A percentile compares a stretch with the other conserved stretches of the same genome.
Evolutionary conservation across 2,888 invertebrate species (phyloP).

Genomic region (Pomacea canaliculata): DNA sequence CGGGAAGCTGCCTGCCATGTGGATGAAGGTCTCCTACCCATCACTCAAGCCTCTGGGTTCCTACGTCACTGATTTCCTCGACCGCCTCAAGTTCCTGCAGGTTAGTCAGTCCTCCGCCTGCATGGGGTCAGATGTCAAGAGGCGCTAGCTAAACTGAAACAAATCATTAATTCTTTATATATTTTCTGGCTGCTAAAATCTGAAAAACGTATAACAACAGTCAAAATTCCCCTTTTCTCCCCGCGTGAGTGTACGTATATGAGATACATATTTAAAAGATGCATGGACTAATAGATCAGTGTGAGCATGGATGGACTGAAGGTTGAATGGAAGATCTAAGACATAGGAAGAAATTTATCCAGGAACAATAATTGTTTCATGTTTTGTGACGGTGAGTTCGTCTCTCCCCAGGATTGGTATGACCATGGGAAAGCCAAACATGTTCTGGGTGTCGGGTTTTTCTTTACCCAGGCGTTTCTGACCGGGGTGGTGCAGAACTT

Average conservation of each 20-base stretch:
- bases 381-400: background rate
- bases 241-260: too few species aligned
- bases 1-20: constrained; percentile 82
- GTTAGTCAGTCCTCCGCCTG: constrained; percentile 70
- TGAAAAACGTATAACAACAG: too few species aligned
- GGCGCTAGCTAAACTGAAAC: too few species aligned
- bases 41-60: constrained; percentile 87
- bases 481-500: constrained; percentile 92
- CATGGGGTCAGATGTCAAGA: too few species aligned
- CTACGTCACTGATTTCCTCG: constrained; percentile 84
- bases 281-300: too few species aligned
- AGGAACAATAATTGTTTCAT: background rate
- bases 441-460: constrained; percentile 94
- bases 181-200: too few species aligned
- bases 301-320: too few species aligned
- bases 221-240: too few species aligned
- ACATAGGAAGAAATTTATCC: too few species aligned
- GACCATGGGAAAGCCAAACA: constrained; percentile 82
- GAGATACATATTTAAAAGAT: too few species aligned
- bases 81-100: constrained; percentile 81
- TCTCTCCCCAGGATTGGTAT: constrained; percentile 78
- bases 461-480: constrained; percentile 91
- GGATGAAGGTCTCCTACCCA: constrained; percentile 88
- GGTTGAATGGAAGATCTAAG: too few species aligned
- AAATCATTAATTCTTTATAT: too few species aligned